phyloP scores from a whole-genome alignment of 2,797 vertebrate species.

The Tadarida brasiliensis region DNA sequence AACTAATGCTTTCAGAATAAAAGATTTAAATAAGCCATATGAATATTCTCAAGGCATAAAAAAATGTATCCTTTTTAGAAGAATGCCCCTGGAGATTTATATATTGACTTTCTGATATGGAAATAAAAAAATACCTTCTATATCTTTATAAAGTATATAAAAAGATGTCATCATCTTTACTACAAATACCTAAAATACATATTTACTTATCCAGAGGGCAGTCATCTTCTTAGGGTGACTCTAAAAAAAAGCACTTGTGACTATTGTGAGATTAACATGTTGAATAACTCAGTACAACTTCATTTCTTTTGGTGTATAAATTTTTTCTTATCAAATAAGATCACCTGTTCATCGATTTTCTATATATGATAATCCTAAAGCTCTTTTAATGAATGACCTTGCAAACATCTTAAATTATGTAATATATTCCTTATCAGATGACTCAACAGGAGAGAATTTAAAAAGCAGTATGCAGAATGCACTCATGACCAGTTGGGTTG shows the following conservation, averaged over 20 bases:
- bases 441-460: constrained; percentile 54
- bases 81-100: constrained; percentile 57
- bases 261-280: constrained; percentile 59
- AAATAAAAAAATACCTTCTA: constrained; percentile 32
- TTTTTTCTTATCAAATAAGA: constrained; percentile 65
- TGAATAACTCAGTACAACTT: constrained; percentile 67
- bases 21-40: constrained; percentile 69
- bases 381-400: constrained; percentile 54
- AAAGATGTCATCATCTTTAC: constrained; percentile 65
- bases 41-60: constrained; percentile 72
- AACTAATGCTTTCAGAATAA: constrained; percentile 72
- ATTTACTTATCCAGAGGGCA: constrained; percentile 49
- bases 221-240: constrained; percentile 46
- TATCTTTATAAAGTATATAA: constrained; percentile 46
- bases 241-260: constrained; percentile 52
- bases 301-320: constrained; percentile 48
- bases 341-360: constrained; percentile 59
- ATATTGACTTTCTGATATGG: constrained; percentile 43
- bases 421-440: constrained; percentile 68
- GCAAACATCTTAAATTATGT: constrained; percentile 53
- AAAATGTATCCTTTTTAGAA: constrained; percentile 67
- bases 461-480: neutral
- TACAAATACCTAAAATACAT: constrained; percentile 60
- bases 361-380: constrained; percentile 40
- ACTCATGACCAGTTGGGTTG: neutral